phyloP scores from a whole-genome alignment of 2,797 vertebrate genomes.

The Pteropus rufus region DNA sequence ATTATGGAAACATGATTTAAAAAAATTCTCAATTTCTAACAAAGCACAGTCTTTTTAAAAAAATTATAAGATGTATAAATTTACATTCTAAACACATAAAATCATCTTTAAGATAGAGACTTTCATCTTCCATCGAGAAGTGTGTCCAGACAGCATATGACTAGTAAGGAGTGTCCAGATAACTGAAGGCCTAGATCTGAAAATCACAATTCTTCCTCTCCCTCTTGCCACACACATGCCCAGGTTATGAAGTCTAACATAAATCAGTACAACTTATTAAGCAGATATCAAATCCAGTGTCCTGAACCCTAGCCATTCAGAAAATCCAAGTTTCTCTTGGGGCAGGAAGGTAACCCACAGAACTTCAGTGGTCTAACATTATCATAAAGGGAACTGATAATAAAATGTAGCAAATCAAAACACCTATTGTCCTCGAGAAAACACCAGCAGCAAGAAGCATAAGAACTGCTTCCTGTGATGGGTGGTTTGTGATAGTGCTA shows the following conservation, averaged over 20 bases:
- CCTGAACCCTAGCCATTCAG: neutral
- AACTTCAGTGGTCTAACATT: neutral
- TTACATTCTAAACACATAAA: neutral
- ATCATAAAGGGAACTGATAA: neutral
- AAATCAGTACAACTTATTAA: neutral
- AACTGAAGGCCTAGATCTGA: neutral
- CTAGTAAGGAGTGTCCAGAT: neutral
- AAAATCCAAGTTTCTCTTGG: neutral
- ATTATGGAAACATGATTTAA: neutral
- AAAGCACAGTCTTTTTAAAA: neutral
- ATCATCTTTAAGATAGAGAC: neutral
- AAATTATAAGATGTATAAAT: neutral
- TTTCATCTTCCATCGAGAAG: neutral
- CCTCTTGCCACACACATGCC: neutral
- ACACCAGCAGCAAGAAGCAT: neutral
- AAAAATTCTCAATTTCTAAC: neutral
- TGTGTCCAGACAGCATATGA: neutral
- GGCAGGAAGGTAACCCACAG: neutral
- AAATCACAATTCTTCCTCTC: neutral
- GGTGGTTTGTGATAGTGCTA: neutral
- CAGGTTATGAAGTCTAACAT: constrained; percentile 23
- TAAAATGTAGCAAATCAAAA: constrained; percentile 24
- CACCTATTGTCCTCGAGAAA: neutral
- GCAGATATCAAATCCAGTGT: neutral
- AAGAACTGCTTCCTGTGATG: neutral